Conservation (phyloP, 53 echinoderm and acorn worm species). For the Astropecten irregularis region DNA sequence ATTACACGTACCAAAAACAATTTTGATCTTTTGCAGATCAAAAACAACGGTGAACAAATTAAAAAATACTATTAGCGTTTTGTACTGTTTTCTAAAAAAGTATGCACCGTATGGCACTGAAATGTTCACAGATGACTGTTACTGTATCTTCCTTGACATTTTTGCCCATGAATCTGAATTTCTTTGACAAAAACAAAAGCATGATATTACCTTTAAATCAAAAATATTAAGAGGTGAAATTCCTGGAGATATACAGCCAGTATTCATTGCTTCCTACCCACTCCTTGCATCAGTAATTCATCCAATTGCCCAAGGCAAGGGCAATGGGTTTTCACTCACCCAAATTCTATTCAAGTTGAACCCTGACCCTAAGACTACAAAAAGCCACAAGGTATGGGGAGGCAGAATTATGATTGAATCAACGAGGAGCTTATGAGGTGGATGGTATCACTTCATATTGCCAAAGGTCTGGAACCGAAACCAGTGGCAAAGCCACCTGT, state of each 20-base stretch:
- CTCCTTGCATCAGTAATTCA: not conserved
- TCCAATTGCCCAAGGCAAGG: slow-evolving; percentile 22
- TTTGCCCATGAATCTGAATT: too few relatives aligned
- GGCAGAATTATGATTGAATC: not conserved
- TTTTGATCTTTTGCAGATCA: too few relatives aligned
- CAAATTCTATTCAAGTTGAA: slow-evolving; percentile 19
- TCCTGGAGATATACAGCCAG: too few relatives aligned
- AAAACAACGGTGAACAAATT: too few relatives aligned
- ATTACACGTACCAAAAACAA: too few relatives aligned
- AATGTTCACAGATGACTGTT: too few relatives aligned
- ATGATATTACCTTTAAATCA: too few relatives aligned
- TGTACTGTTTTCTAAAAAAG: not conserved
- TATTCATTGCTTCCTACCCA: not conserved
- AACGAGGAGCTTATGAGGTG: not conserved
- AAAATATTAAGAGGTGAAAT: too few relatives aligned
- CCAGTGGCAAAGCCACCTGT: slow-evolving; percentile 1
- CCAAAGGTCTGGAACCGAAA: not conserved
- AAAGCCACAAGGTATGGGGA: not conserved
- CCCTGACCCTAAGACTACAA: slow-evolving; percentile 4
- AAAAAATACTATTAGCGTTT: too few relatives aligned
- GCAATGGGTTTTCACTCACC: slow-evolving; percentile 22
- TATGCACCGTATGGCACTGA: too few relatives aligned
- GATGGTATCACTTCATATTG: not conserved
- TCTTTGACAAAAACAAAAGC: too few relatives aligned
- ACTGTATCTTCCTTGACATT: too few relatives aligned